phyloP scores from a whole-genome alignment of 92 coral and sea anemone species.

The Epizoanthus stellaris region DNA sequence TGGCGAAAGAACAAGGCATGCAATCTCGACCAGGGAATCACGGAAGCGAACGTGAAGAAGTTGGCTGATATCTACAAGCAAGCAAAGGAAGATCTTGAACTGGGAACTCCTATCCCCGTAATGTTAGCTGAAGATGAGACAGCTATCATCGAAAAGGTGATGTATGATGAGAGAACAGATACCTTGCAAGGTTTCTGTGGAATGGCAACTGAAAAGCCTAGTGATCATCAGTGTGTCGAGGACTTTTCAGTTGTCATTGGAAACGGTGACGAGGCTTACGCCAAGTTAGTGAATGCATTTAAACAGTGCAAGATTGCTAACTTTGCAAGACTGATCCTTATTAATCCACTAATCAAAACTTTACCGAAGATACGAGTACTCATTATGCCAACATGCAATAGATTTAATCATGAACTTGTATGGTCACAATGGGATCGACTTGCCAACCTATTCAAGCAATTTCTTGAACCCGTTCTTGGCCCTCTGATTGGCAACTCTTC shows the following conservation, averaged over 20 bases:
- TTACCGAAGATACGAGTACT: slow-evolving; percentile 46
- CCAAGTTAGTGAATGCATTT: slow-evolving; percentile 41
- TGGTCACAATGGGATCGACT: slow-evolving; percentile 51
- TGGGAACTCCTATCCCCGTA: slow-evolving; percentile 31
- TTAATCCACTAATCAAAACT: slow-evolving; percentile 49
- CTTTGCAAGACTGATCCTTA: slow-evolving; percentile 41
- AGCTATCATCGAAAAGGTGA: slow-evolving; percentile 33
- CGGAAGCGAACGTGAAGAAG: slow-evolving; percentile 25
- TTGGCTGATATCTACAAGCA: slow-evolving; percentile 26
- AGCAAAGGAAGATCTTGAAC: slow-evolving; percentile 22
- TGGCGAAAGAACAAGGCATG: slow-evolving; percentile 17
- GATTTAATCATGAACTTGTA: slow-evolving; percentile 33
- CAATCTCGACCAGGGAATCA: not conserved
- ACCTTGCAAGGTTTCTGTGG: slow-evolving; percentile 55
- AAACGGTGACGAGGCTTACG: slow-evolving; percentile 49
- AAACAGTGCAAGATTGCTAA: slow-evolving; percentile 37
- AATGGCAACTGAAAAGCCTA: slow-evolving; percentile 1
- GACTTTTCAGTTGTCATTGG: slow-evolving; percentile 46
- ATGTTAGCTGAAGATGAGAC: slow-evolving; percentile 61
- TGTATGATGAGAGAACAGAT: slow-evolving; percentile 36
- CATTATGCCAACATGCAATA: slow-evolving; percentile 58
- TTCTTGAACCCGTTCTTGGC: slow-evolving; percentile 34
- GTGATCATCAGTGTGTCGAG: slow-evolving; percentile 49
- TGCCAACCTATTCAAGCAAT: slow-evolving; percentile 27
- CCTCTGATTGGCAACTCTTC: slow-evolving; percentile 50